Percentiles rank a stretch among this genome's conserved stretches.
These are phyloP conservation scores for Drosophila vallismaia DNA, from an alignment of 2,888 invertebrate genomes.

Conservation along the genomic window DNA sequence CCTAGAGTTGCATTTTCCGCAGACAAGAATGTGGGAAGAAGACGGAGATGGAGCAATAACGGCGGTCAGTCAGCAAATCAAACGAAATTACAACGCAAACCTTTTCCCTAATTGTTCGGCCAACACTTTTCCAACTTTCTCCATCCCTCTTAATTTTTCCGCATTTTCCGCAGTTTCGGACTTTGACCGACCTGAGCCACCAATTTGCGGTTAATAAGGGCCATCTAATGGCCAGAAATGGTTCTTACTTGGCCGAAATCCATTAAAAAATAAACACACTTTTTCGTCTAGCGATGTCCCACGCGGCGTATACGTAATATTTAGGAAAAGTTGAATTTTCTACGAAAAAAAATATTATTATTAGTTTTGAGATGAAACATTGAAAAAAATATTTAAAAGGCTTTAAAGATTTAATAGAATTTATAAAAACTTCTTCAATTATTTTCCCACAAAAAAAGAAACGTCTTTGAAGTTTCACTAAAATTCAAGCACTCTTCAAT, in stretches of 20 bases:
- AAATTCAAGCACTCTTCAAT: too few relatives aligned
- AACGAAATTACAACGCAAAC: constrained; percentile 63
- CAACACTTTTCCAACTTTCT: constrained; percentile 31
- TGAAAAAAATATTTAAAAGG: too few relatives aligned
- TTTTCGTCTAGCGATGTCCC: neutral
- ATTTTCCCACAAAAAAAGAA: too few relatives aligned
- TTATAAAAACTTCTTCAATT: too few relatives aligned
- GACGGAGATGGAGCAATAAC: constrained; percentile 19
- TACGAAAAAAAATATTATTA: too few relatives aligned
- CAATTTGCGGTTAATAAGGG: constrained; percentile 56
- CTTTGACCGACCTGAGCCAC: constrained; percentile 42
- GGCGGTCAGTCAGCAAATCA: constrained; percentile 52
- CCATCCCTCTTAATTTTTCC: neutral
- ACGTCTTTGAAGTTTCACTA: too few relatives aligned
- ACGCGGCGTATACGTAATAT: constrained; percentile 57
- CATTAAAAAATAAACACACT: neutral
- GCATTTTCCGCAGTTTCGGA: constrained; percentile 9
- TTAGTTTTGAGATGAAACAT: too few relatives aligned
- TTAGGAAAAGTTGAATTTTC: too few relatives aligned
- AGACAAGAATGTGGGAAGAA: neutral
- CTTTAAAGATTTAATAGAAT: too few relatives aligned
- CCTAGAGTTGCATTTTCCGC: constrained; percentile 43
- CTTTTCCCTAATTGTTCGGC: constrained; percentile 59
- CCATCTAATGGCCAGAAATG: constrained; percentile 41
- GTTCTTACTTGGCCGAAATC: constrained; percentile 10